These are phyloP conservation scores for Oryzias dopingdopingensis DNA, from an alignment of 2,797 vertebrate genomes.

Conservation along the genomic window DNA sequence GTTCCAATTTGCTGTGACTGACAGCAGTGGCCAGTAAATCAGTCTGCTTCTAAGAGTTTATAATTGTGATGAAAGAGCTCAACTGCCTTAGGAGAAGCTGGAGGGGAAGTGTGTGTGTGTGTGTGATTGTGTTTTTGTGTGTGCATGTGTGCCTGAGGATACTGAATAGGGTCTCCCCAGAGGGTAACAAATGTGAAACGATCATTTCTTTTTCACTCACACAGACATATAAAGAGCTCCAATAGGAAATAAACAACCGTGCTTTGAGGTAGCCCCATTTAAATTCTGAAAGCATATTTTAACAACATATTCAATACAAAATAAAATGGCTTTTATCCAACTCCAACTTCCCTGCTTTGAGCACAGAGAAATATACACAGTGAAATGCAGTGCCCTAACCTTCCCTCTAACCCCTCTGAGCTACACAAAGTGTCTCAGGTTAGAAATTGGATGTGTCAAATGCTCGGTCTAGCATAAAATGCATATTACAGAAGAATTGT, in stretches of 20 bases:
- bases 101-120: constrained; percentile 17
- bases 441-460: constrained; percentile 60
- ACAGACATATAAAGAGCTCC: constrained; percentile 18
- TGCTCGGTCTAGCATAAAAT: constrained; percentile 47
- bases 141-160: constrained; percentile 3
- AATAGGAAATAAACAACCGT: constrained; percentile 25
- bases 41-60: constrained; percentile 27
- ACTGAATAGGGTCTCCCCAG: constrained; percentile 26
- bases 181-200: constrained; percentile 43
- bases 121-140: not conserved
- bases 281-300: constrained; percentile 38
- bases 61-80: constrained; percentile 41
- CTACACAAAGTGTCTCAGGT: constrained; percentile 43
- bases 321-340: constrained; percentile 23
- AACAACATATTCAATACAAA: constrained; percentile 39
- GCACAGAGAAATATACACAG: constrained; percentile 9
- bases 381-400: constrained; percentile 34
- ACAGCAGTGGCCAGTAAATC: constrained; percentile 13
- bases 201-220: constrained; percentile 30
- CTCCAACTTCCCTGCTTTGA: constrained; percentile 13
- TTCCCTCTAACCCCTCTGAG: constrained; percentile 36
- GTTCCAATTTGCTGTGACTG: constrained; percentile 19
- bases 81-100: constrained; percentile 31
- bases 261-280: constrained; percentile 23
- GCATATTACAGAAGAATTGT: constrained; percentile 45